A percentile compares a stretch with the other conserved stretches of the same genome.
Conservation (phyloP, 2,113 vertebrate genomes). For the Capricornis sumatraensis region DNA sequence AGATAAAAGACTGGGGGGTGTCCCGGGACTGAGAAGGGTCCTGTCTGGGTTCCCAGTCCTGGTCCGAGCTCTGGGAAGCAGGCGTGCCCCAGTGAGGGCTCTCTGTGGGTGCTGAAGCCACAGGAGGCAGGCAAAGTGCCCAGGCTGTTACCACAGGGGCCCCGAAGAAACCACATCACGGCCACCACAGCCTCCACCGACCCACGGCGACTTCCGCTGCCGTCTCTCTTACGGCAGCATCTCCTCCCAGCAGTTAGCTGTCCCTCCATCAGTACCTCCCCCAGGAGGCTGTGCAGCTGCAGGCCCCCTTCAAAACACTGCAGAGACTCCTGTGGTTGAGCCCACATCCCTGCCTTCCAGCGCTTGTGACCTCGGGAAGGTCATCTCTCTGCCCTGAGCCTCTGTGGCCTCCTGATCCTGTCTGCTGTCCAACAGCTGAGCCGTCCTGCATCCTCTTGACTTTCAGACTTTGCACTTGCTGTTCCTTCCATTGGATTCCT, state of each 20-base stretch:
- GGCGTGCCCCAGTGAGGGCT: neutral
- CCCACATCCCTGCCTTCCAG: neutral
- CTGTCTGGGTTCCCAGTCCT: neutral
- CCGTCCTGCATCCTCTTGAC: neutral
- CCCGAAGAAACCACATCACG: constrained; percentile 41
- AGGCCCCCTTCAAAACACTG: neutral
- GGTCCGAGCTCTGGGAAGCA: neutral
- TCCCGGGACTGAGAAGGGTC: neutral
- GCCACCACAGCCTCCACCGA: constrained; percentile 15
- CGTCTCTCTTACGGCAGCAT: neutral
- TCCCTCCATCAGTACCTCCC: neutral
- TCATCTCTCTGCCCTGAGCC: neutral
- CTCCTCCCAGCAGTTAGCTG: neutral
- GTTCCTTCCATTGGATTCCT: neutral
- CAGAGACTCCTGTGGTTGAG: neutral
- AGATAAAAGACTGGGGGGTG: neutral
- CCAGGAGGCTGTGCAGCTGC: neutral
- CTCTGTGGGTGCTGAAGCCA: constrained; percentile 20
- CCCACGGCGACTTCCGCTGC: neutral
- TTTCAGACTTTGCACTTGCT: neutral
- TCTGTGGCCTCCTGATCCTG: neutral
- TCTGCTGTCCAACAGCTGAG: too few relatives aligned
- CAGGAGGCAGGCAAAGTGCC: constrained; percentile 23
- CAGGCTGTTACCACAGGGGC: constrained; percentile 1
- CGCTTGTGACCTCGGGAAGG: neutral